Conservation (phyloP, 2,113 vertebrate genomes). For the Grammomys dolichurus region DNA sequence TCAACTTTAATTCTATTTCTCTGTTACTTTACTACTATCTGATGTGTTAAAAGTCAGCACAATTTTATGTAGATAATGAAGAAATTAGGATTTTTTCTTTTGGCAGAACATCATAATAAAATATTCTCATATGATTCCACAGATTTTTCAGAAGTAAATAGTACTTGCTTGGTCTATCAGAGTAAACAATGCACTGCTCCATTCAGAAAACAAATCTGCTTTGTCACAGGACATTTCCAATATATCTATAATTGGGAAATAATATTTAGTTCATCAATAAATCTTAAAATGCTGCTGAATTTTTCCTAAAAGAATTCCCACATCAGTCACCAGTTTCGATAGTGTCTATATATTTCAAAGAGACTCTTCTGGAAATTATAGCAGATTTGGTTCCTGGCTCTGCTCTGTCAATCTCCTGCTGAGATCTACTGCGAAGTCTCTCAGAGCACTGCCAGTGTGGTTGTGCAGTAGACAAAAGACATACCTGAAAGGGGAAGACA, state of each 20-base stretch:
- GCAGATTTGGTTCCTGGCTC: conserved; percentile 66
- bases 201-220: neutral
- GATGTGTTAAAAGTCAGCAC: conserved; percentile 69
- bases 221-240: conserved; percentile 35
- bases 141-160: conserved; percentile 70
- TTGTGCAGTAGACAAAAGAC: conserved; percentile 93
- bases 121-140: conserved; percentile 63
- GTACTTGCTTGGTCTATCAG: conserved; percentile 28
- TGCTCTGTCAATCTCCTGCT: conserved; percentile 79
- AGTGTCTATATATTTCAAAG: conserved; percentile 65
- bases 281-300: conserved; percentile 23
- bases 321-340: conserved; percentile 7
- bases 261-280: conserved; percentile 10
- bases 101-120: conserved; percentile 55
- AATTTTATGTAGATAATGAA: conserved; percentile 79
- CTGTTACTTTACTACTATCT: conserved; percentile 55
- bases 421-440: conserved; percentile 85
- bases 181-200: neutral
- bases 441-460: conserved; percentile 85
- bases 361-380: conserved; percentile 71
- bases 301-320: conserved; percentile 12
- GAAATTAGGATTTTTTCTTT: conserved; percentile 49
- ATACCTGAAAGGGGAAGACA: conserved; percentile 93
- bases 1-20: conserved; percentile 53
- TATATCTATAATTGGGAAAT: conserved; percentile 63